Conservation (phyloP, 2,888 invertebrate species). For the Lepidocyrtoides sp. region DNA sequence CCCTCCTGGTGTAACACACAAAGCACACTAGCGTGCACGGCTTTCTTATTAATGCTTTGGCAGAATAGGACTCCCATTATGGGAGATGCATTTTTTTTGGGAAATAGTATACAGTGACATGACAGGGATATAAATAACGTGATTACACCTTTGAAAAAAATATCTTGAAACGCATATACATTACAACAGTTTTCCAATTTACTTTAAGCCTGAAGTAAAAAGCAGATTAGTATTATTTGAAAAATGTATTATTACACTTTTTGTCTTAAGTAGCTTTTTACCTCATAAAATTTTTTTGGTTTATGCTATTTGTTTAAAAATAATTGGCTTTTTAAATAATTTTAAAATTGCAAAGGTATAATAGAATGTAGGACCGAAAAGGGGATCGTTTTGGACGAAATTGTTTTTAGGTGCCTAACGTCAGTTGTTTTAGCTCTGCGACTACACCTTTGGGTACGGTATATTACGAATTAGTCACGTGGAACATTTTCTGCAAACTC, state of each 20-base stretch:
- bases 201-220: no score
- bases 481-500: slow-evolving; percentile 51
- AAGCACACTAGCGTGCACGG: slow-evolving; percentile 17
- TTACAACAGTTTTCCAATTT: no score
- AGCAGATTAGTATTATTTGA: not conserved
- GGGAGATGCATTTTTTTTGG: slow-evolving; percentile 8
- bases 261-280: no score
- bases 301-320: no score
- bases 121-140: slow-evolving; percentile 48
- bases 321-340: no score
- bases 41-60: not conserved
- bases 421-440: no score
- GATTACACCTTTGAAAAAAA: slow-evolving; percentile 14
- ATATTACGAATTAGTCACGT: not conserved
- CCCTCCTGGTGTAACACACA: slow-evolving; percentile 23
- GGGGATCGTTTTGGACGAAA: no score
- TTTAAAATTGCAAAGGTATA: no score
- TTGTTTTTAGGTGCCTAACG: not conserved
- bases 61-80: slow-evolving; percentile 10
- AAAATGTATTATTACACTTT: not conserved
- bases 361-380: no score
- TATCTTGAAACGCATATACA: no score
- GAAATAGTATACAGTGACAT: slow-evolving; percentile 22
- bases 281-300: no score
- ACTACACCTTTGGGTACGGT: not conserved